Conservation (phyloP, 2,888 invertebrate species). For the Pyrochroa serraticornis region DNA sequence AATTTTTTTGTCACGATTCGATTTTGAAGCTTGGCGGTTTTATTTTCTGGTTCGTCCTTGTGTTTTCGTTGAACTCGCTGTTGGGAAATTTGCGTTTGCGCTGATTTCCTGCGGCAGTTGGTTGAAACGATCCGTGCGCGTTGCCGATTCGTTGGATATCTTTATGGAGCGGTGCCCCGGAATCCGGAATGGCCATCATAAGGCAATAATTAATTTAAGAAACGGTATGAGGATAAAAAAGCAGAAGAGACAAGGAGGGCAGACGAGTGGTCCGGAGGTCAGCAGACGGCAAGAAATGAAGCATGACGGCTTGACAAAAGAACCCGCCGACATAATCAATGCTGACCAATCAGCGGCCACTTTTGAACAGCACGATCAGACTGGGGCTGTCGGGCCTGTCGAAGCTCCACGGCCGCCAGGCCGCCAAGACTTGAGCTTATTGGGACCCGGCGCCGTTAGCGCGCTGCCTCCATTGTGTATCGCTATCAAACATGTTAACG, state of each 20-base stretch:
- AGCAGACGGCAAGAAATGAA: constrained; percentile 57
- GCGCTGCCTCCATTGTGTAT: constrained; percentile 29
- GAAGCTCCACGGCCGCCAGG: constrained; percentile 15
- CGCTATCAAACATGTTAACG: constrained; percentile 30
- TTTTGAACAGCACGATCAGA: constrained; percentile 46
- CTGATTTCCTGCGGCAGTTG: too few species aligned
- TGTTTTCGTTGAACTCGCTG: too few species aligned
- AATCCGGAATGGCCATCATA: constrained; percentile 14
- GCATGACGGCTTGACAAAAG: constrained; percentile 58
- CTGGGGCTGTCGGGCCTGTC: constrained; percentile 30
- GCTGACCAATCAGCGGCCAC: constrained; percentile 57
- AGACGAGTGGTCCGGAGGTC: constrained; percentile 54
- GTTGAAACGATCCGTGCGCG: too few species aligned
- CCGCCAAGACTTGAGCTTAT: constrained; percentile 22
- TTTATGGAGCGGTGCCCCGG: too few species aligned
- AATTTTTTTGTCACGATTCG: too few species aligned
- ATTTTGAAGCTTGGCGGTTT: too few species aligned
- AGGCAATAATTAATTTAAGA: constrained; percentile 24
- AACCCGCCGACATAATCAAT: constrained; percentile 59
- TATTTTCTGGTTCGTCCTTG: too few species aligned
- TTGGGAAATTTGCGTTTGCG: too few species aligned
- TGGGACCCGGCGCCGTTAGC: constrained; percentile 30
- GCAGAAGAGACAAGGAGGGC: constrained; percentile 44
- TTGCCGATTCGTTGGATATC: too few species aligned
- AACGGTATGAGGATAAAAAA: constrained; percentile 30